These are phyloP conservation scores for Hippasteria phrygiana DNA, from an alignment of 53 echinoderm and acorn worm genomes.

Conservation along the genomic window DNA sequence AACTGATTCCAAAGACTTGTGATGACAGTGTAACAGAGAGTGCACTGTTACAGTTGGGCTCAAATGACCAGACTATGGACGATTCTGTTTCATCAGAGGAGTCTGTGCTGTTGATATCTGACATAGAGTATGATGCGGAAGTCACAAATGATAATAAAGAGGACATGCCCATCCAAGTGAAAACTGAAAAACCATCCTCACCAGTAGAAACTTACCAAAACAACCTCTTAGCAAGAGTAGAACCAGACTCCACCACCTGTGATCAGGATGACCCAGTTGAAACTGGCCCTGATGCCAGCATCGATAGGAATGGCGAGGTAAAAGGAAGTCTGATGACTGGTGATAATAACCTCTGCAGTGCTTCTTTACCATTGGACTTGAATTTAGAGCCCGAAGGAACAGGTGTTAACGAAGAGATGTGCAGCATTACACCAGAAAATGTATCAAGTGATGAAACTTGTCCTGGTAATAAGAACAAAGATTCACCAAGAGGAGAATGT, in stretches of 20 bases:
- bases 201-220: background rate
- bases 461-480: background rate
- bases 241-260: conserved; percentile 18
- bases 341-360: background rate
- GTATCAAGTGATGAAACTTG: background rate
- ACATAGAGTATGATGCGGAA: conserved; percentile 24
- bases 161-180: background rate
- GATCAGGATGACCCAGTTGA: background rate
- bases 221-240: background rate
- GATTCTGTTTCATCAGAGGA: too few relatives aligned
- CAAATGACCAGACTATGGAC: background rate
- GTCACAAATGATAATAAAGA: background rate
- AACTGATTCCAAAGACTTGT: background rate
- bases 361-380: background rate
- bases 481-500: background rate
- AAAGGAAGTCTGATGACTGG: background rate
- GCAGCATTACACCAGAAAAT: background rate
- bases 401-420: background rate
- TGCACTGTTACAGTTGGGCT: background rate
- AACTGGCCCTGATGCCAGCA: background rate
- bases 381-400: background rate
- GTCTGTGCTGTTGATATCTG: conserved; percentile 39
- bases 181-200: background rate
- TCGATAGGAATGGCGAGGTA: background rate
- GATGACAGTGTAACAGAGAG: background rate